Percentiles rank a stretch among this genome's conserved stretches.
Conservation (phyloP, 2,888 invertebrate species). For the Tenthredo scrophulariae region DNA sequence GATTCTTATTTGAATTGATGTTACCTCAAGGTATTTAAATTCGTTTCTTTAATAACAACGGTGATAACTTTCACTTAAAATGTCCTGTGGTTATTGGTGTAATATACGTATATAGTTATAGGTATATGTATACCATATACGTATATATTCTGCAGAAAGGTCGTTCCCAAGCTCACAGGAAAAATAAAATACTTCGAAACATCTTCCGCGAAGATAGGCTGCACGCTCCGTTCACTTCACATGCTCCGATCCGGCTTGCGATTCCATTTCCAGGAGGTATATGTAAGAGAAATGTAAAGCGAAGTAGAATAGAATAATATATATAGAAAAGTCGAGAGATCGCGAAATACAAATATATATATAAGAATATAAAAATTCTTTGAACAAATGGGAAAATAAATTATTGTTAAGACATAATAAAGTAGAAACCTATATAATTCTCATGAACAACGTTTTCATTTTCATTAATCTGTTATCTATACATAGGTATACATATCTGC, state of each 20-base stretch:
- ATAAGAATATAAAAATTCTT: slow-evolving; percentile 2
- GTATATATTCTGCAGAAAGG: neutral
- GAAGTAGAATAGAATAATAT: slow-evolving; percentile 23
- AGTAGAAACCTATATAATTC: neutral
- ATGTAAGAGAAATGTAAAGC: neutral
- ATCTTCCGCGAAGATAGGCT: slow-evolving; percentile 28
- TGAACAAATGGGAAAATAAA: neutral
- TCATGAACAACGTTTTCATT: neutral
- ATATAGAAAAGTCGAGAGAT: slow-evolving; percentile 4
- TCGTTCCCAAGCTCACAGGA: neutral
- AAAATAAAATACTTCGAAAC: slow-evolving; percentile 16
- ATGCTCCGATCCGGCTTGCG: slow-evolving; percentile 22
- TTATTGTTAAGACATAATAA: neutral
- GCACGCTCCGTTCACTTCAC: slow-evolving; percentile 17
- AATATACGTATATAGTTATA: neutral
- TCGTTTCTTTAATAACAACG: slow-evolving; percentile 32
- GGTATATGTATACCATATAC: neutral
- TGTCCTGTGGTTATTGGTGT: slow-evolving; percentile 29
- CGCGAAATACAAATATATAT: slow-evolving; percentile 5
- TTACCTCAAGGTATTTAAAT: neutral
- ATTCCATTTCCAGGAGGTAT: slow-evolving; percentile 31
- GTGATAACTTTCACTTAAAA: slow-evolving; percentile 33
- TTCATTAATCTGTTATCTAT: neutral
- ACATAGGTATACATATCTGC: neutral
- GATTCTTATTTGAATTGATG: neutral